Conservation (phyloP, 1,140 invertebrate species). For the Brachionus rotundiformis region DNA sequence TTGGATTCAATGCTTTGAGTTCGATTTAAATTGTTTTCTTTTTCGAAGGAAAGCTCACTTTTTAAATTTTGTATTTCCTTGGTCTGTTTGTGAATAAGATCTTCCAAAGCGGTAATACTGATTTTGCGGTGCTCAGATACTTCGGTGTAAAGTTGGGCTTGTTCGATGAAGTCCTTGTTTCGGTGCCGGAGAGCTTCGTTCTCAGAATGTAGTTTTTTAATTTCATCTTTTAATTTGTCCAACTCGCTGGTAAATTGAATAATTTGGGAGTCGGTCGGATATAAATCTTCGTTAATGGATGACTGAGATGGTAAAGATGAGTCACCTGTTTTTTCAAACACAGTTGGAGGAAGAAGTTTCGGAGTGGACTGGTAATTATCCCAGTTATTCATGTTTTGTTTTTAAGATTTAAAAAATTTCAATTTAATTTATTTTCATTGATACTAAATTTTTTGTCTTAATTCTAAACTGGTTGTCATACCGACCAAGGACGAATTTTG, state of each 20-base stretch:
- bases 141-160: conserved; percentile 47
- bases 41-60: neutral
- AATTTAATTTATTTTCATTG: neutral
- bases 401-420: conserved; percentile 4
- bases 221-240: conserved; percentile 39
- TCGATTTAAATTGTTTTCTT: neutral
- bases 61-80: conserved; percentile 28
- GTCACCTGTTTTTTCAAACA: conserved; percentile 42
- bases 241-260: conserved; percentile 4
- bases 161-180: conserved; percentile 32
- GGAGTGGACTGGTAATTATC: conserved; percentile 49
- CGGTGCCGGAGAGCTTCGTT: conserved; percentile 2
- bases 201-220: conserved; percentile 34
- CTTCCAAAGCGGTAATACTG: conserved; percentile 32
- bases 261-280: conserved; percentile 25
- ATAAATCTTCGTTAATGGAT: neutral
- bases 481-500: neutral
- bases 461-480: neutral
- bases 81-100: conserved; percentile 31
- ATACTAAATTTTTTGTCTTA: conserved; percentile 9
- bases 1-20: neutral
- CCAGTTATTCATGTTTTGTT: conserved; percentile 1
- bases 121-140: conserved; percentile 31
- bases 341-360: conserved; percentile 36
- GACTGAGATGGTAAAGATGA: conserved; percentile 22